phyloP scores from a whole-genome alignment of 1,140 invertebrate genomes.

The Drusus annulatus region DNA sequence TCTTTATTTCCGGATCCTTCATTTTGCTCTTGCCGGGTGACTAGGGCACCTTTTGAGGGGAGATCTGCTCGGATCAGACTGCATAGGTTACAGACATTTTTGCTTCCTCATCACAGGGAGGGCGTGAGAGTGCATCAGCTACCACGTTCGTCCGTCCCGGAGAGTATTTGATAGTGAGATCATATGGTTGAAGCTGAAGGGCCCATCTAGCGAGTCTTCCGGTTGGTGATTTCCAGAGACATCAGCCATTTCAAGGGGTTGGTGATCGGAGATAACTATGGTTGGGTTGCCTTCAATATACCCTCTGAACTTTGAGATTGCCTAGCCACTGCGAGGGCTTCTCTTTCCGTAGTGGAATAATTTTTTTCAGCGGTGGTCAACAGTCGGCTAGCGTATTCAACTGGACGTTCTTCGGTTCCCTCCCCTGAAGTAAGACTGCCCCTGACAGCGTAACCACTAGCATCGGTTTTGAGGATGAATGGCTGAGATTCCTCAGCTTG shows the following conservation, averaged over 20 bases:
- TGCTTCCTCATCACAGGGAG: conserved; percentile 15
- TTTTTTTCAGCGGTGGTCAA: conserved; percentile 66
- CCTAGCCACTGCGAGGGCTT: conserved; percentile 70
- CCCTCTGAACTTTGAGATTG: conserved; percentile 65
- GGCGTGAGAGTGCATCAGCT: conserved; percentile 61
- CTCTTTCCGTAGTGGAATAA: conserved; percentile 67
- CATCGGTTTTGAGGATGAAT: conserved; percentile 58
- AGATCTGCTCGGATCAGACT: not conserved
- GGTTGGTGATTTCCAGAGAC: conserved; percentile 64
- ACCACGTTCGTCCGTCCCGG: conserved; percentile 61
- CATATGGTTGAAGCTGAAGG: conserved; percentile 65
- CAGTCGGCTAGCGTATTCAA: conserved; percentile 67
- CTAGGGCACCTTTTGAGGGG: not conserved
- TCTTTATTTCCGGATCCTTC: not conserved
- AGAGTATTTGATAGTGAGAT: conserved; percentile 61
- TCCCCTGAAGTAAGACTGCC: conserved; percentile 63
- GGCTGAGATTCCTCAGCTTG: not conserved
- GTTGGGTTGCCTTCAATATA: conserved; percentile 62
- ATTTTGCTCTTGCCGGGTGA: not conserved
- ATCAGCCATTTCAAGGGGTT: conserved; percentile 69
- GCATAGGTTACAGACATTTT: not conserved
- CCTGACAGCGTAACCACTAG: conserved; percentile 62
- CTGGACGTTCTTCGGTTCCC: conserved; percentile 62
- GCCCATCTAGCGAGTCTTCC: conserved; percentile 68
- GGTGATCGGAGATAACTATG: conserved; percentile 64